phyloP scores from a whole-genome alignment of 1,140 invertebrate species.

The Myzus persicae region DNA sequence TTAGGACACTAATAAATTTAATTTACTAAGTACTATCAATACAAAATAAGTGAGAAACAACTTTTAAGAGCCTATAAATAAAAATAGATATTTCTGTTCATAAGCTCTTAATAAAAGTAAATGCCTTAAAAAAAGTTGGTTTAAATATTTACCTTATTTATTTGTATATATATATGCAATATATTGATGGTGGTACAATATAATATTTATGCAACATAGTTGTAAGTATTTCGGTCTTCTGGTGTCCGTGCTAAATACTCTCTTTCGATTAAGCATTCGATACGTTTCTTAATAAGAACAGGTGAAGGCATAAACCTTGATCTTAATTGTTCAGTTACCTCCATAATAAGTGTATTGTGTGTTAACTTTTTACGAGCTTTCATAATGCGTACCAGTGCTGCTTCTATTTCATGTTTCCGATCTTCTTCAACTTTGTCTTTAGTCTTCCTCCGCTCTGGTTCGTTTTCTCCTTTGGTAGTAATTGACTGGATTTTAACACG shows the following conservation, averaged over 20 bases:
- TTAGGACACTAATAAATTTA: background rate
- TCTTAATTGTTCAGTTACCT: conserved; percentile 97
- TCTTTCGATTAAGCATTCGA: conserved; percentile 98
- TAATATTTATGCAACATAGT: conserved; percentile 40
- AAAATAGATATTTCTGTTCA: background rate
- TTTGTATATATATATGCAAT: background rate
- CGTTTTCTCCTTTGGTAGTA: conserved; percentile 96
- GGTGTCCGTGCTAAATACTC: conserved; percentile 97
- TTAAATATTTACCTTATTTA: conserved; percentile 41
- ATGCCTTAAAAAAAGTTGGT: background rate
- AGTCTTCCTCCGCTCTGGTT: conserved; percentile 97
- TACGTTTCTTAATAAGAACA: conserved; percentile 97
- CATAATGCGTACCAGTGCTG: conserved; percentile 99
- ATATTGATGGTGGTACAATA: background rate
- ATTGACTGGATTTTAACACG: conserved; percentile 94
- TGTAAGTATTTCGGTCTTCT: conserved; percentile 75
- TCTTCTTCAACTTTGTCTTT: conserved; percentile 98
- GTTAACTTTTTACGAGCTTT: conserved; percentile 95
- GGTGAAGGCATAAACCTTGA: conserved; percentile 96
- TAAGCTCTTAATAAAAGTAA: no score
- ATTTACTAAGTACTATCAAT: background rate
- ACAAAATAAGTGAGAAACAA: background rate
- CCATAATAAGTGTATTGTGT: conserved; percentile 94
- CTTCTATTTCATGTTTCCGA: conserved; percentile 99
- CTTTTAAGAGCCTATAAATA: background rate